A percentile compares a stretch with the other conserved stretches of the same genome.
Conservation (phyloP, 2,888 invertebrate genomes). For the Chalcosyrphus nemorum region DNA sequence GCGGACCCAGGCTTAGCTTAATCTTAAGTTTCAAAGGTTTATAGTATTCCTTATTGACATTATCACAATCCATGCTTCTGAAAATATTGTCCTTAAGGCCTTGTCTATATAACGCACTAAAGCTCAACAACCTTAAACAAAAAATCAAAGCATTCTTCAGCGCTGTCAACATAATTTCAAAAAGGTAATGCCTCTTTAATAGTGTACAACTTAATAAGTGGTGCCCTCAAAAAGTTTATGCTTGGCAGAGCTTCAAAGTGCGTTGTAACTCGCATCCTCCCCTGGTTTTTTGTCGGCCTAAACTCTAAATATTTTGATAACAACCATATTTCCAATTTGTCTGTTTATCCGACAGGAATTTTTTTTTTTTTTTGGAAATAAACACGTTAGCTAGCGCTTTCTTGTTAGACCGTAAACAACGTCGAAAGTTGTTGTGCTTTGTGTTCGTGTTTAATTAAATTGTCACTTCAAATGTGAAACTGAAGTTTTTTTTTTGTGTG, state of each 20-base stretch:
- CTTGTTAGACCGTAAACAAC: conserved; percentile 58
- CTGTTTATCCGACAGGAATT: conserved; percentile 7
- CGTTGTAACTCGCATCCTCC: conserved; percentile 28
- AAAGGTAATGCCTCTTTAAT: conserved; percentile 1
- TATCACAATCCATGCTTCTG: no score
- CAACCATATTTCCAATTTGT: conserved; percentile 24
- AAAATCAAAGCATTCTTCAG: not conserved
- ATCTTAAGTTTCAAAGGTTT: no score
- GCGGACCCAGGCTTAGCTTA: no score
- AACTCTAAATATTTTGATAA: conserved; percentile 36
- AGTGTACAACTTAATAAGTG: conserved; percentile 44
- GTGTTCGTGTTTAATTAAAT: conserved; percentile 60
- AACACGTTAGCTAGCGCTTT: conserved; percentile 36
- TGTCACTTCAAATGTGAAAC: conserved; percentile 70
- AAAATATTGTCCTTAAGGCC: no score
- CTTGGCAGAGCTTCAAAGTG: conserved; percentile 31
- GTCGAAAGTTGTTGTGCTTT: conserved; percentile 2
- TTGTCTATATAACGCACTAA: no score
- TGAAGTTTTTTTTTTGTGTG: conserved; percentile 8
- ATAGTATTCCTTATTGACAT: no score
- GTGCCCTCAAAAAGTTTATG: conserved; percentile 31
- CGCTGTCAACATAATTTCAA: not conserved
- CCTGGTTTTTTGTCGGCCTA: not conserved
- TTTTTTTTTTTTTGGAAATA: conserved; percentile 24
- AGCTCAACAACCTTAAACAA: no score